These are phyloP conservation scores for Lagenorhynchus albirostris DNA, from an alignment of 2,113 vertebrate species.

Conservation along the genomic window DNA sequence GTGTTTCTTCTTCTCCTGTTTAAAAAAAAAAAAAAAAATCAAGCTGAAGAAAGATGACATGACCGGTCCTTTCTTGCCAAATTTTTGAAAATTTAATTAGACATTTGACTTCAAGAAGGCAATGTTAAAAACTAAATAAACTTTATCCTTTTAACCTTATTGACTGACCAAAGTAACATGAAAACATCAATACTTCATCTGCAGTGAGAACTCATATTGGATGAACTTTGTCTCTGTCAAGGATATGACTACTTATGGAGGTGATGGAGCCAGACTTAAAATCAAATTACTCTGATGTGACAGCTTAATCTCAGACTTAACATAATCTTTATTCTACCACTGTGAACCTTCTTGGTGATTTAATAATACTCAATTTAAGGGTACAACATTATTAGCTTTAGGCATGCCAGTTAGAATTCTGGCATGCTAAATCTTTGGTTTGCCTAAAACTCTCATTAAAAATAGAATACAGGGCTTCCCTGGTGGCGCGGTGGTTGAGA, in stretches of 20 bases:
- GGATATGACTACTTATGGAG: constrained; percentile 61
- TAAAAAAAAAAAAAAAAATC: background rate
- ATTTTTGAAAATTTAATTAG: constrained; percentile 80
- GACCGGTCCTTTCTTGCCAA: constrained; percentile 65
- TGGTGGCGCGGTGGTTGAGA: too few relatives aligned
- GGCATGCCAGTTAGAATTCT: background rate
- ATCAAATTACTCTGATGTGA: constrained; percentile 62
- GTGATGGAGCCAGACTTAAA: constrained; percentile 55
- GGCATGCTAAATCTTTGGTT: background rate
- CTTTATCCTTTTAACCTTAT: constrained; percentile 74
- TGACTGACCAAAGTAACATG: constrained; percentile 73
- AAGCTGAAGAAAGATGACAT: constrained; percentile 76
- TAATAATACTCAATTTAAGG: constrained; percentile 36
- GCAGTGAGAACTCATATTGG: constrained; percentile 55
- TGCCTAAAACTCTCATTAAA: background rate
- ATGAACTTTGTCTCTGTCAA: constrained; percentile 67
- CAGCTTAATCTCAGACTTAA: constrained; percentile 56
- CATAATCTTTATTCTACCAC: constrained; percentile 42
- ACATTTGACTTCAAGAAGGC: constrained; percentile 76
- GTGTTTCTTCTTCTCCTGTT: too few relatives aligned
- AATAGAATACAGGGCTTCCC: background rate
- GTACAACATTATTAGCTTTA: background rate
- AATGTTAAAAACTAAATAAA: constrained; percentile 76
- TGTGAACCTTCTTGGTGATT: constrained; percentile 55
- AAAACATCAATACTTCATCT: constrained; percentile 56